A percentile compares a stretch with the other conserved stretches of the same genome.
Evolutionary conservation across 2,797 vertebrate genomes (phyloP).

Genomic region (Telmatherina bonti): DNA sequence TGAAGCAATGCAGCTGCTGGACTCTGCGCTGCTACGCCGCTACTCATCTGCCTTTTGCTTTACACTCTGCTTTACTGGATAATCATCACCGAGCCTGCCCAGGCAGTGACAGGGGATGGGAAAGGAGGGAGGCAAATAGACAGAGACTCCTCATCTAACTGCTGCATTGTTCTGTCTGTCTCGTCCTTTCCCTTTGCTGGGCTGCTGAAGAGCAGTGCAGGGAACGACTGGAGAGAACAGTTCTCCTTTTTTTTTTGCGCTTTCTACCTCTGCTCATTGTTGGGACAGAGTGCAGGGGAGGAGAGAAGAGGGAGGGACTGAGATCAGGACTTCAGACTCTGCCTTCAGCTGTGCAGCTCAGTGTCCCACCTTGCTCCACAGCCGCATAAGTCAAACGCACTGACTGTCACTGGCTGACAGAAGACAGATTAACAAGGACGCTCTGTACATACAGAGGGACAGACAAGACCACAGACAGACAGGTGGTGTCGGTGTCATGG

Average conservation of each 20-base stretch:
- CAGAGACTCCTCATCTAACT: slow-evolving; percentile 40
- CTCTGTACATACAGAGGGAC: slow-evolving; percentile 32
- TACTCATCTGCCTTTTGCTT: slow-evolving; percentile 44
- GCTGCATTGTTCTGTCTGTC: slow-evolving; percentile 57
- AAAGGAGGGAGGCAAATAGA: slow-evolving; percentile 40
- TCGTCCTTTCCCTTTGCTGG: slow-evolving; percentile 27
- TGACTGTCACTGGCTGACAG: slow-evolving; percentile 40
- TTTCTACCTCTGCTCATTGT: slow-evolving; percentile 62
- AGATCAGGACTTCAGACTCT: slow-evolving; percentile 66
- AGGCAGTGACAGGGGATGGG: slow-evolving; percentile 44
- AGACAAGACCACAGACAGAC: slow-evolving; percentile 48
- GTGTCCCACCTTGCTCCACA: slow-evolving; percentile 58
- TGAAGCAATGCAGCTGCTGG: slow-evolving; percentile 52
- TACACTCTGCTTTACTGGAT: slow-evolving; percentile 57
- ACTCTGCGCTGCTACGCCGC: slow-evolving; percentile 45
- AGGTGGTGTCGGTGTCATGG: slow-evolving; percentile 72
- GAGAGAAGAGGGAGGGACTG: slow-evolving; percentile 67
- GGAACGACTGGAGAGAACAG: slow-evolving; percentile 37
- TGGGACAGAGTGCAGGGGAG: slow-evolving; percentile 76
- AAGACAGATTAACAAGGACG: slow-evolving; percentile 35
- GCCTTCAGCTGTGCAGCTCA: slow-evolving; percentile 52
- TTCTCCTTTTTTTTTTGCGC: slow-evolving; percentile 45
- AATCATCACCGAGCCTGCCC: slow-evolving; percentile 46
- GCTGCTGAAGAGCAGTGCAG: slow-evolving; percentile 38
- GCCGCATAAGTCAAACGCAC: slow-evolving; percentile 41